phyloP scores from a whole-genome alignment of 2,113 vertebrate species.

The Rhynchomys soricoides region DNA sequence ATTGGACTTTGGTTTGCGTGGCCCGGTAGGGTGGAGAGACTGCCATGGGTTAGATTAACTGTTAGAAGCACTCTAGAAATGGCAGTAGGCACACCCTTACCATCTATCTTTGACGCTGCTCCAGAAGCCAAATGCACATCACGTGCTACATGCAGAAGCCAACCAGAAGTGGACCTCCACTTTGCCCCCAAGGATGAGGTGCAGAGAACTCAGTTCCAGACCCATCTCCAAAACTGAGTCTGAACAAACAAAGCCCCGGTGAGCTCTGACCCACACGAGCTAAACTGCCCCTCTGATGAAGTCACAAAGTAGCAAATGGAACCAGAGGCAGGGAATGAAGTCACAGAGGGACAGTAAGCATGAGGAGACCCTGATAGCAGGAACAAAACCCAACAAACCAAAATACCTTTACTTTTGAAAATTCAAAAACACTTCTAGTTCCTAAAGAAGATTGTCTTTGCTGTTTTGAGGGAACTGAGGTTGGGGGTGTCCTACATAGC shows the following conservation, averaged over 20 bases:
- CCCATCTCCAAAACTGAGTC: neutral
- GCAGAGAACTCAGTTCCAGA: neutral
- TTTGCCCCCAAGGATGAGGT: too few relatives aligned
- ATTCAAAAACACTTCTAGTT: neutral
- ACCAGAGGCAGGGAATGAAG: conserved; percentile 48
- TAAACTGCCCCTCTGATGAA: conserved; percentile 27
- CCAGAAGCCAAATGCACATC: neutral
- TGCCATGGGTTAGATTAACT: neutral
- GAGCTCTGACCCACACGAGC: neutral
- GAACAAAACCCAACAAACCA: neutral
- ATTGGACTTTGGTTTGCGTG: neutral
- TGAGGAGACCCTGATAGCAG: neutral
- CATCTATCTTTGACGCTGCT: fast-evolving
- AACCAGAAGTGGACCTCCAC: fast-evolving
- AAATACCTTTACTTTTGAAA: neutral
- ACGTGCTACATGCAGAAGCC: neutral
- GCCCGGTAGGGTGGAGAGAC: too few relatives aligned
- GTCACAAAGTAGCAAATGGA: conserved; percentile 61
- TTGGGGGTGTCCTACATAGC: neutral
- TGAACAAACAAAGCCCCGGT: neutral
- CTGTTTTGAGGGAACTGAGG: neutral
- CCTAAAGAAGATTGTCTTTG: neutral
- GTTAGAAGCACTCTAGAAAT: neutral
- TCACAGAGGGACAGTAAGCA: conserved; percentile 49
- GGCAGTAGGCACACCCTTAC: neutral